Base-by-base conservation (phyloP, 1,140 invertebrate species). In the Caenorhabditis inopinata region DNA sequence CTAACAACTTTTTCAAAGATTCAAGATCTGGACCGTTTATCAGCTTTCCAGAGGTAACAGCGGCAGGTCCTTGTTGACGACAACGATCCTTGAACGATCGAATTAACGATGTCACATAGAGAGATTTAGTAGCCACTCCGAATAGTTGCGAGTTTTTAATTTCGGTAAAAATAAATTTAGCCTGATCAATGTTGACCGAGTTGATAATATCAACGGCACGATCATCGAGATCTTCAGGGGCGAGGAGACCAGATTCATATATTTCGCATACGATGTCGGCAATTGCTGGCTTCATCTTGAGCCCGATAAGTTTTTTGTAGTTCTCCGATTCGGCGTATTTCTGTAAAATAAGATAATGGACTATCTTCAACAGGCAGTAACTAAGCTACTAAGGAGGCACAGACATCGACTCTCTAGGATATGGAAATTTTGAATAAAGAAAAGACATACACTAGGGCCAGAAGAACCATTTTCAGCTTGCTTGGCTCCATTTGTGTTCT, bases 1-100 rank as follows among this genome's bases (percentile, higher is more conserved):
- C 94, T 81, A 98, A 90, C 86, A 94, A 93, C 27, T 51, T 38
- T 45, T 87, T 83, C 45, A 89, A 81, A 4, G 81, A 51, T 35
- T 85, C 84, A 29, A 81, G 48, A 3, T 83, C 74, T 2, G 87
- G 87, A 11, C 87, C 87, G n/a, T 81, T 80, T 18, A 88, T 85
- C 1, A 88, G 81, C 11, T 85, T 48, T 49, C 47, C 47, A 7
- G 45, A 38, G 5, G 45, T 78, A 2, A 78, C 77, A 16, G 27
- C 38, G 42, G 75, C 74, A 14, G 82, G 42, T 23, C 87, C 87
- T 29, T 87, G 45, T 23, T 77, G 76, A 27, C 87, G 83, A 23
- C 84, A 77, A 11, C 87, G 85, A 76, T 88, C 87, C 14, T 82
- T 81, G 62, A 88, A 88, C 27, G 87, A 87, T 11, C 85, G 73